These are phyloP conservation scores for Xanthorhoe spadicearia DNA, from an alignment of 2,888 invertebrate genomes.

Conservation along the genomic window DNA sequence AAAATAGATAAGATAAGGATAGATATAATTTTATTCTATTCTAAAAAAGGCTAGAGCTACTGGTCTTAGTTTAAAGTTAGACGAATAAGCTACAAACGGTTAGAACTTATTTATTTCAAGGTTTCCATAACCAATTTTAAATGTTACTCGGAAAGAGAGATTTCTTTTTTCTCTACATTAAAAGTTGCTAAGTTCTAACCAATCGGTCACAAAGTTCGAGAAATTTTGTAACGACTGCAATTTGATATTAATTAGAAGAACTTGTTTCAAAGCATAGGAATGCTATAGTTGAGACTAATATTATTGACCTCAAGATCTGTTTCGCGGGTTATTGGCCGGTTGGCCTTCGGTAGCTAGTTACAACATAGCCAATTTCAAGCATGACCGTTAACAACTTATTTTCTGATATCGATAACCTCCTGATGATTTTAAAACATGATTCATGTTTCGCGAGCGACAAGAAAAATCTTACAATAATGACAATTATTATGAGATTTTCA, in stretches of 20 bases:
- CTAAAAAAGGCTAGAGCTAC: constrained; percentile 15
- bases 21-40: too few species aligned
- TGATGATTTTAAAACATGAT: not conserved
- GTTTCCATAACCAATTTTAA: too few species aligned
- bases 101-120: not conserved
- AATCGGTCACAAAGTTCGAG: not conserved
- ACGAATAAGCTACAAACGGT: not conserved
- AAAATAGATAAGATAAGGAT: constrained; percentile 23
- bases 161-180: too few species aligned
- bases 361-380: constrained; percentile 15
- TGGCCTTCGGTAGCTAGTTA: constrained; percentile 27
- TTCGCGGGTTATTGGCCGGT: constrained; percentile 28
- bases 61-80: constrained; percentile 1
- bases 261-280: not conserved
- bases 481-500: too few species aligned
- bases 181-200: too few species aligned
- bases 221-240: not conserved
- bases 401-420: constrained; percentile 2
- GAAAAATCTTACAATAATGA: too few species aligned
- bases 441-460: not conserved
- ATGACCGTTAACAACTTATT: constrained; percentile 21
- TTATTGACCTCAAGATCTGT: constrained; percentile 24
- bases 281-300: constrained; percentile 7
- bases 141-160: too few species aligned
- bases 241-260: not conserved